These are phyloP conservation scores for Brachyhypopomus gauderio DNA, from an alignment of 2,113 vertebrate genomes.

Conservation along the genomic window DNA sequence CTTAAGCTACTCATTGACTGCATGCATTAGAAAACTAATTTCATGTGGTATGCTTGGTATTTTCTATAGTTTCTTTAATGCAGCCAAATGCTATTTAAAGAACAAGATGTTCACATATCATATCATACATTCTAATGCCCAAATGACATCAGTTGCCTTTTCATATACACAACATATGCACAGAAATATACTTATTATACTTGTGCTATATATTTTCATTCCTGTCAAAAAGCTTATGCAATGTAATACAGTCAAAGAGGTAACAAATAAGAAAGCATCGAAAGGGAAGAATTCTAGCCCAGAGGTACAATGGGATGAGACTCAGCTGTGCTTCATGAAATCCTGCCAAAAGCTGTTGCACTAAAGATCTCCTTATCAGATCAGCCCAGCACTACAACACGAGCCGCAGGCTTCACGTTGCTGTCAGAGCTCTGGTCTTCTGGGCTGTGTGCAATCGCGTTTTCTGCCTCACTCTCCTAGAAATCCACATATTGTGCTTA, in stretches of 20 bases:
- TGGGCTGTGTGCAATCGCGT: not conserved
- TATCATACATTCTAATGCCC: not conserved
- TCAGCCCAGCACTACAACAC: not conserved
- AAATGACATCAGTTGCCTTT: not conserved
- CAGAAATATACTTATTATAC: not conserved
- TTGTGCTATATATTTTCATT: conserved; percentile 5
- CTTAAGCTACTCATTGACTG: conserved; percentile 2
- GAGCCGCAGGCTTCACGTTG: not conserved
- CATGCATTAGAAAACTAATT: conserved; percentile 21
- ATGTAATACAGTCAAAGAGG: not conserved
- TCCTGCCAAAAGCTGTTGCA: conserved; percentile 26
- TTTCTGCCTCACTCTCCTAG: not conserved
- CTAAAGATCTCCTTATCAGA: conserved; percentile 21
- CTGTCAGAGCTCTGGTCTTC: not conserved
- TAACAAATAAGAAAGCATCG: not conserved
- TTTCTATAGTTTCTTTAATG: not conserved
- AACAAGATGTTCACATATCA: not conserved
- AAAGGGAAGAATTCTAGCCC: not conserved
- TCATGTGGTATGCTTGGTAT: conserved; percentile 26
- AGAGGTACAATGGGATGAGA: not conserved
- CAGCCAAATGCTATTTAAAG: not conserved
- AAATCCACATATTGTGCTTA: not conserved
- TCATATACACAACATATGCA: not conserved
- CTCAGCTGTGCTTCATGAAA: not conserved
- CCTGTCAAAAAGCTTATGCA: conserved; percentile 3